Evolutionary conservation across 2,797 vertebrate genomes (phyloP).

Genomic region (Pseudochirops cupreus): DNA sequence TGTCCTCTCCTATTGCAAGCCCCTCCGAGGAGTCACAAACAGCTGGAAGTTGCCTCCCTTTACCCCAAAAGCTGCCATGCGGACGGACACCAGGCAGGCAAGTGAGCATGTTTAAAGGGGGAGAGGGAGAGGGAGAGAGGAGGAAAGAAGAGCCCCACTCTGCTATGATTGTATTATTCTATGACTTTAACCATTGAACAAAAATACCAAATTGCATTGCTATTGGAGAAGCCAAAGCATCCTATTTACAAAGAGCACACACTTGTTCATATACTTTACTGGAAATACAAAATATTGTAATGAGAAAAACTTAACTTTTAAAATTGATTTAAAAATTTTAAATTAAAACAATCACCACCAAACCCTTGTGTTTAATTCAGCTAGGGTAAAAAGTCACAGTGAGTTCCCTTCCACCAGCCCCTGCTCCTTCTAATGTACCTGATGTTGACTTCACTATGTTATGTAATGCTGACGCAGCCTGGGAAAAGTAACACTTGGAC

Average conservation of each 20-base stretch:
- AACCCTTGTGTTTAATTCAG: conserved; percentile 19
- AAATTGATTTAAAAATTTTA: neutral
- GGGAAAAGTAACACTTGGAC: conserved; percentile 54
- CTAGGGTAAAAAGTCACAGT: conserved; percentile 50
- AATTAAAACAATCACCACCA: neutral
- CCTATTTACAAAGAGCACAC: conserved; percentile 35
- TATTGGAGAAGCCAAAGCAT: neutral
- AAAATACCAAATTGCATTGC: neutral
- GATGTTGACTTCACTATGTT: conserved; percentile 17
- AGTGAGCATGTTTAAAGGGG: neutral
- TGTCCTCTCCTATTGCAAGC: neutral
- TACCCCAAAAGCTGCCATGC: neutral
- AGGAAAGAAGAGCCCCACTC: neutral
- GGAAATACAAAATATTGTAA: neutral
- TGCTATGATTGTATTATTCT: neutral
- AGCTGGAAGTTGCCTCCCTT: neutral
- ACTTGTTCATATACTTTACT: neutral
- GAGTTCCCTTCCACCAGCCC: conserved; percentile 8
- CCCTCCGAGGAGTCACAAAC: neutral
- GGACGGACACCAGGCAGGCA: neutral
- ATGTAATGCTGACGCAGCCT: conserved; percentile 9
- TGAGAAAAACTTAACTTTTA: neutral
- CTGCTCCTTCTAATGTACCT: conserved; percentile 6
- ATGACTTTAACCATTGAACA: neutral
- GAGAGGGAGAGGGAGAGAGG: neutral